Evolutionary conservation across 2,888 invertebrate species (phyloP), one percentile per base, ranked within the genome.

Genomic region (Drosophila affinis): DNA sequence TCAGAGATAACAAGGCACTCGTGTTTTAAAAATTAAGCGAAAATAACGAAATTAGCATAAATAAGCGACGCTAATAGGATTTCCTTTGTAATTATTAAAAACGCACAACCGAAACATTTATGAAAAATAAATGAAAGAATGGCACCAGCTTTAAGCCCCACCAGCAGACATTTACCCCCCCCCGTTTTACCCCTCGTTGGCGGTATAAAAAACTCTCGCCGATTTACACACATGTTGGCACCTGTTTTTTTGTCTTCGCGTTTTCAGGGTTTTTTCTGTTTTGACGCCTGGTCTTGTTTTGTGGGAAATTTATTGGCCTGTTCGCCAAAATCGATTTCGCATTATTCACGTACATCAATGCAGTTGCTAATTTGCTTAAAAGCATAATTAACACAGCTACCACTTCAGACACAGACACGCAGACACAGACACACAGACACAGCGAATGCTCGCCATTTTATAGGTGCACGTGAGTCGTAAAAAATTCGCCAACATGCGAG

Each of bases 291-390:
- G 69, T 44, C 69, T 56, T 67, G 68, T 62, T 68, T 75, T 72
- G 69, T 24, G 45, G 44, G 56, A 53, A 83, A 81, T 81, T 86
- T 83, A 81, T 87, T 67, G 81, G 65, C 64, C 53, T 62, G 52
- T 77, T 62, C 64, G 47, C 54, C 71, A 62, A 60, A 73, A 84
- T 82, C 88, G 86, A 87, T 85, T 79, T 75, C 68, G 46, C 75
- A 81, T 84, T 84, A 81, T 75, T 73, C 62, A 67, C 71, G 58
- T 69, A 55, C 55, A 70, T 68, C 84, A 76, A 78, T 88, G 64
- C 74, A 77, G 67, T 72, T 75, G 84, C 88, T 88, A 88, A 85
- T 85, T 85, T 88, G 88, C 81, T 85, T 88, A 75, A 85, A 87
- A 87, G 84, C 87, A 79, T 87, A 85, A 88, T 88, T 87, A 88